Base-by-base conservation (phyloP, 2,113 vertebrate genomes). In the Datnioides undecimradiatus region DNA sequence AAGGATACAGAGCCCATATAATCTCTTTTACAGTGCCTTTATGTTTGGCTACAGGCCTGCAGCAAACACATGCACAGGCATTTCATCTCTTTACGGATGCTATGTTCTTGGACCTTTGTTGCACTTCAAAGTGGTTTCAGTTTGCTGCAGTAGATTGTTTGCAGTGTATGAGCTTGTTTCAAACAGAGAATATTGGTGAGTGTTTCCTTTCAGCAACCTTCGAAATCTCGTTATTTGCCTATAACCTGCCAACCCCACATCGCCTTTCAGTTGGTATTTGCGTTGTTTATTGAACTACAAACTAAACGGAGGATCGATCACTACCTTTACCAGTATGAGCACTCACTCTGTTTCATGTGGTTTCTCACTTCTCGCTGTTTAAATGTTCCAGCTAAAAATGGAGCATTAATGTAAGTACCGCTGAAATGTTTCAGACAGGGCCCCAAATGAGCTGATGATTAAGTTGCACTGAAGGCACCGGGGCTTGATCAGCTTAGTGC, bases 401-500 rank as follows among this genome's bases (percentile, higher is more conserved):
- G 21, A 68, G 73, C 52, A 76, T 70, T 63, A 45, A 66, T 55
- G 43, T 72, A 33, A 21, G 63, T 38, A 74, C 73, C 41, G 58
- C 58, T 64, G 60, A 81, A 62, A 29, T 33, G 19, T 60, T 63
- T 52, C 34, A 52, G 79, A 64, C 64, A 51, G 31, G 33, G 34
- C 51, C 87, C 62, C 74, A 71, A 74, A 84, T 77, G 64, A 77
- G 80, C 45, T 31, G 52, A 54, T 63, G 64, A 87, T 83, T 59
- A 55, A 81, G 73, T 81, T 58, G 2, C 64, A 57, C 14, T 0
- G 36, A 60, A 60, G 77, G 46, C 68, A n/a, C 46, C 63, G 11
- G 63, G 11, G 23, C 81, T 79, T 54, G 3, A 73, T 45, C 73
- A 73, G 72, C 66, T 34, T 27, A 8, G 52, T 9, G 45, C 66